Evolutionary conservation across 2,113 vertebrate genomes (phyloP).

Genomic region (Muntiacus reevesi): DNA sequence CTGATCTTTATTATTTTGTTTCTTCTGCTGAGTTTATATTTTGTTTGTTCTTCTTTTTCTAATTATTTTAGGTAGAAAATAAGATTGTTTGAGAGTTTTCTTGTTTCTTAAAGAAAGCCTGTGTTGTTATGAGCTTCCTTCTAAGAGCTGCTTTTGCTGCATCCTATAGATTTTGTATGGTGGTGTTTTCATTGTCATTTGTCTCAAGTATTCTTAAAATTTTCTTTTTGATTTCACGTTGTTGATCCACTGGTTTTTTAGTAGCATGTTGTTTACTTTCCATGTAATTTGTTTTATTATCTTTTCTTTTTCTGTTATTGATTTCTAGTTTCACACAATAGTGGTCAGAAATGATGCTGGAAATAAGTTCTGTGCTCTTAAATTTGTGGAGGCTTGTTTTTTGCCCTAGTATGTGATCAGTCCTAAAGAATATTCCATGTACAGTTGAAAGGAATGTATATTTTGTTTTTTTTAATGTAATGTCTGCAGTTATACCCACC

Average conservation of each 20-base stretch:
- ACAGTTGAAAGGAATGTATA: background rate
- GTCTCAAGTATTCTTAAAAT: background rate
- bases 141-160: background rate
- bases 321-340: background rate
- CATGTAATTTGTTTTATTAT: background rate
- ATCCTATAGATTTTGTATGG: background rate
- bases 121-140: background rate
- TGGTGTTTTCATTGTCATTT: background rate
- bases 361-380: background rate
- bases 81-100: background rate
- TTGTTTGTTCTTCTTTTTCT: background rate
- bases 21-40: background rate
- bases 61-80: background rate
- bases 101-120: background rate
- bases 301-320: background rate
- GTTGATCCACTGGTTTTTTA: background rate
- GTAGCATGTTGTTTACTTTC: background rate
- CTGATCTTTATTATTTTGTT: background rate
- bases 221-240: background rate
- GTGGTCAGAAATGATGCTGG: background rate
- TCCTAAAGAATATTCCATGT: background rate
- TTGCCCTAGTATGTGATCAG: background rate
- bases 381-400: background rate
- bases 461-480: background rate
- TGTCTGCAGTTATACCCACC: background rate